Evolutionary conservation across 2,797 vertebrate species (phyloP), one percentile per base, ranked within the genome.

Genomic region (Buceros bicornis): DNA sequence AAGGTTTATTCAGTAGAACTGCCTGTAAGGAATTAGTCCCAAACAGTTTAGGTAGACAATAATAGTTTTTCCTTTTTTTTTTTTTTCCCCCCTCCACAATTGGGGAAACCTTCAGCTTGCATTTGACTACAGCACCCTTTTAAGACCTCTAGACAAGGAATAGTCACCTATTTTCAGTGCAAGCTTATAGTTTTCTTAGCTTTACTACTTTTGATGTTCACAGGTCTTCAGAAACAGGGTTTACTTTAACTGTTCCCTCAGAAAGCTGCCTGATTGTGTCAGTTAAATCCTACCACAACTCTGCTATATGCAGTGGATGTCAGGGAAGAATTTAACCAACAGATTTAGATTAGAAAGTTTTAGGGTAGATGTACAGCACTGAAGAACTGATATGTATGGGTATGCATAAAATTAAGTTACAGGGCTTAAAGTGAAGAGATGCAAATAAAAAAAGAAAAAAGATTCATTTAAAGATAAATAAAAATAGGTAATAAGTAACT

Each of bases 11-110:
- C 73, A 76, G 88, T 50, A 89, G 91, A 95, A 82, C 54, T 69
- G 45, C 67, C 85, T 96, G 21, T 83, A 95, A 95, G 66, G 84
- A 93, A 95, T 87, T 73, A 90, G 72, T 65, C 71, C 57, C 37
- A 31, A 53, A 80, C 37, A 95, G 50, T 43, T 56, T 89, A 78
- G 45, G 76, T 70, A 70, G 28, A 54, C 87, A 87, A 82, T 53
- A 87, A 77, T 20, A 61, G 51, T 29, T 35, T 33, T 29, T 29
- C 1, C 22, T 42, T 71, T 42, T 58, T 88, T 56, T 10, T 25
- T 20, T 42, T 73, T 47, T 80, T 33, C 33, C 33, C 33, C 77
- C 54, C 57, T 19, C 74, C 47, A 4, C 26, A 31, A 5, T 4
- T 72, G 51, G 62, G 87, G 42, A 85, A 87, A 47, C 42, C 24